These are phyloP conservation scores for Fragariocoptes setiger DNA, from an alignment of 1,140 invertebrate genomes.

Conservation along the genomic window DNA sequence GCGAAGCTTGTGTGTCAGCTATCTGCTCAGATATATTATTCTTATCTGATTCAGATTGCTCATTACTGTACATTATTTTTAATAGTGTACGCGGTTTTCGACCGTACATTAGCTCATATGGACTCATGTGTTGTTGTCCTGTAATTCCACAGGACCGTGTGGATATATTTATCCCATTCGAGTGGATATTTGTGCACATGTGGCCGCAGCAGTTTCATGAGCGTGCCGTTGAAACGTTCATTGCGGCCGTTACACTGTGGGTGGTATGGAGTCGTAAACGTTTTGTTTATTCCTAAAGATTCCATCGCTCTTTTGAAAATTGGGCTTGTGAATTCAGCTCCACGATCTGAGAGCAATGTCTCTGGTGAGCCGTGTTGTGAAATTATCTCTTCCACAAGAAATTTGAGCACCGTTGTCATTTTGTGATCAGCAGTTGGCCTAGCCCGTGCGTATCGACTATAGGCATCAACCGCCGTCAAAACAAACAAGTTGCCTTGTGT, in stretches of 20 bases:
- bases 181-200: slow-evolving; percentile 11
- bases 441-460: slow-evolving; percentile 12
- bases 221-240: slow-evolving; percentile 10
- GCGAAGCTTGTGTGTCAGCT: too few species aligned
- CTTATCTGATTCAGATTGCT: too few species aligned
- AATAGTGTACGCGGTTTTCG: not conserved
- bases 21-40: too few species aligned
- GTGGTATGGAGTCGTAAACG: slow-evolving; percentile 7
- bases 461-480: slow-evolving; percentile 11
- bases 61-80: too few species aligned
- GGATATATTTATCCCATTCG: slow-evolving; percentile 14
- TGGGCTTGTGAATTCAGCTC: not conserved
- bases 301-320: not conserved
- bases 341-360: slow-evolving; percentile 12
- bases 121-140: slow-evolving; percentile 9
- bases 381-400: slow-evolving; percentile 15
- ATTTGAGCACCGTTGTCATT: too few species aligned
- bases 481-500: slow-evolving; percentile 12
- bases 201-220: slow-evolving; percentile 13
- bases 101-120: slow-evolving; percentile 5
- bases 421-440: too few species aligned
- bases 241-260: slow-evolving; percentile 11
- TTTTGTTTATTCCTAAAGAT: slow-evolving; percentile 7
- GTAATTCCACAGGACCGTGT: slow-evolving; percentile 6
- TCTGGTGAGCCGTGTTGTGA: slow-evolving; percentile 13